Evolutionary conservation across 2,888 invertebrate genomes (phyloP).

Genomic region (Drosophila cognata): DNA sequence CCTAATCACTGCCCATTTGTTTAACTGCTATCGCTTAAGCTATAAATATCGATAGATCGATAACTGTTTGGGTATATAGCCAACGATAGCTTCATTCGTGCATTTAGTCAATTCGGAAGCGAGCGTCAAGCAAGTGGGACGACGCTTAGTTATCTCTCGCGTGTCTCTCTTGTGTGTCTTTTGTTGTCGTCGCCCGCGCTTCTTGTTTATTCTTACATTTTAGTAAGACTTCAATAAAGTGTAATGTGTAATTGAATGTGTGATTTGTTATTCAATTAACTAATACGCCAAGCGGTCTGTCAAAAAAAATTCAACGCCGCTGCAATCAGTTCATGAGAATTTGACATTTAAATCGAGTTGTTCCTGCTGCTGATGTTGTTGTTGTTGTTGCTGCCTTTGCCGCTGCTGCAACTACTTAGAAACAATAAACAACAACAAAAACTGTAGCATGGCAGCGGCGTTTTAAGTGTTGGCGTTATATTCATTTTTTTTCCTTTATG

Average conservation of each 20-base stretch:
- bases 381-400: slow-evolving; percentile 14
- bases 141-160: slow-evolving; percentile 2
- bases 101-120: slow-evolving; percentile 57
- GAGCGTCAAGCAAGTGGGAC: slow-evolving; percentile 46
- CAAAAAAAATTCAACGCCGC: slow-evolving; percentile 17
- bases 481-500: slow-evolving; percentile 25
- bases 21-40: not conserved
- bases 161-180: not conserved
- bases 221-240: slow-evolving; percentile 30
- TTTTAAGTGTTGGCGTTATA: slow-evolving; percentile 25
- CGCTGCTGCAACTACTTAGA: slow-evolving; percentile 34
- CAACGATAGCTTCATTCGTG: slow-evolving; percentile 30
- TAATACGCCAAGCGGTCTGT: slow-evolving; percentile 6
- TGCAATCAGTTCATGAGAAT: slow-evolving; percentile 71
- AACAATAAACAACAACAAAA: slow-evolving; percentile 30
- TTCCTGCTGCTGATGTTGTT: slow-evolving; percentile 23
- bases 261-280: slow-evolving; percentile 36
- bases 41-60: slow-evolving; percentile 31
- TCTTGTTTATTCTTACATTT: slow-evolving; percentile 28
- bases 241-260: slow-evolving; percentile 35
- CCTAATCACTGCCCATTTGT: not conserved
- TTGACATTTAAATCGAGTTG: slow-evolving; percentile 67
- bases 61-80: not conserved
- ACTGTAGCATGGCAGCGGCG: slow-evolving; percentile 33
- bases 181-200: slow-evolving; percentile 17